Percentiles rank a stretch among this genome's conserved stretches.
phyloP scores from a whole-genome alignment of 2,888 invertebrate species.

The Drosophila eohydei region DNA sequence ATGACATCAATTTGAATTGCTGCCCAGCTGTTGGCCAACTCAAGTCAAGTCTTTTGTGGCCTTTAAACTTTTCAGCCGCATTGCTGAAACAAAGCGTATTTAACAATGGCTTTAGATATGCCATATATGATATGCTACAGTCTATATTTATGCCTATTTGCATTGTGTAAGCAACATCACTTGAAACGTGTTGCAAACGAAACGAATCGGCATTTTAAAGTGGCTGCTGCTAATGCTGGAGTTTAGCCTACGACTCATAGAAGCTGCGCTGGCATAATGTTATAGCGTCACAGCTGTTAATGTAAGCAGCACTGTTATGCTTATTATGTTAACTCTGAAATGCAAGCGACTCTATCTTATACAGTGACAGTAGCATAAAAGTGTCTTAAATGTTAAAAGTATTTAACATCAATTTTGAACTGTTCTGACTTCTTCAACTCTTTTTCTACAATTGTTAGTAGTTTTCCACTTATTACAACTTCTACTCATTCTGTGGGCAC shows the following conservation, averaged over 20 bases:
- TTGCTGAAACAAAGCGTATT: conserved; percentile 24
- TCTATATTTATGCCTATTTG: conserved; percentile 8
- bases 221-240: neutral
- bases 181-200: conserved; percentile 23
- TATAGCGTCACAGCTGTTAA: neutral
- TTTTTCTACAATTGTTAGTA: neutral
- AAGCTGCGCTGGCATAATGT: neutral
- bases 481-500: neutral
- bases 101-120: conserved; percentile 48
- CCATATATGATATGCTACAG: conserved; percentile 27
- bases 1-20: conserved; percentile 49
- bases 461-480: neutral
- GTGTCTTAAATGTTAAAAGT: neutral
- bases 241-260: neutral
- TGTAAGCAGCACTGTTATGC: neutral
- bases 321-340: neutral
- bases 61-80: conserved; percentile 1
- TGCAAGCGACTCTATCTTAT: neutral
- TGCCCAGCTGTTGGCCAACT: conserved; percentile 45
- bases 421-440: neutral
- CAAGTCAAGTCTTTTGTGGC: conserved; percentile 24
- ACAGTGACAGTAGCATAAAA: neutral
- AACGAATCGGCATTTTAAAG: conserved; percentile 3
- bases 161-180: conserved; percentile 26
- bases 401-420: neutral